These are phyloP conservation scores for Actinostola sp. DNA, from an alignment of 92 coral and sea anemone genomes.

Conservation along the genomic window DNA sequence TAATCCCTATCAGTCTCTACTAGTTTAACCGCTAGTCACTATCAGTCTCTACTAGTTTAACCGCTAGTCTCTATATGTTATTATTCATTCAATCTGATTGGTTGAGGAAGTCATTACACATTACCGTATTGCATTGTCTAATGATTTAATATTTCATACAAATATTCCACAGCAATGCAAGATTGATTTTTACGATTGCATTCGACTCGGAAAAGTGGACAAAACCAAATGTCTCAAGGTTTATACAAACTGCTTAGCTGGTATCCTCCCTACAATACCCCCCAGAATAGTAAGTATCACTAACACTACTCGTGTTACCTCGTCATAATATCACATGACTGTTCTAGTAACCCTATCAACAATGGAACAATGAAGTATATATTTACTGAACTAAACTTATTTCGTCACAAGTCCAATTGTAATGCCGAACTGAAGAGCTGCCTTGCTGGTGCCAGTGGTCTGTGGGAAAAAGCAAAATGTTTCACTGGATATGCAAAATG, in stretches of 20 bases:
- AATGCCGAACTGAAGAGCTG: conserved; percentile 9
- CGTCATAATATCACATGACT: not conserved
- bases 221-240: conserved; percentile 17
- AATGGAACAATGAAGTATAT: not conserved
- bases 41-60: too few relatives aligned
- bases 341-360: not conserved
- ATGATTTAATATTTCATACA: too few relatives aligned
- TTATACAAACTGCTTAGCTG: conserved; percentile 37
- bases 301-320: not conserved
- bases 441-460: not conserved
- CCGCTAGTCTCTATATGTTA: too few relatives aligned
- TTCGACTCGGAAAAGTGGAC: not conserved
- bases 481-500: conserved; percentile 6
- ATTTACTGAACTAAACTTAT: too few relatives aligned
- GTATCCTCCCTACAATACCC: conserved; percentile 22
- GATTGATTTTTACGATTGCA: conserved; percentile 25
- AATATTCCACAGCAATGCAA: conserved; percentile 31
- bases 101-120: too few relatives aligned
- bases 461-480: conserved; percentile 12
- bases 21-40: too few relatives aligned
- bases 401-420: not conserved
- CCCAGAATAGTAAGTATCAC: conserved; percentile 22
- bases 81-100: too few relatives aligned
- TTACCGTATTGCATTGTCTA: too few relatives aligned
- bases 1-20: too few relatives aligned